Evolutionary conservation across 2,113 vertebrate genomes (phyloP), one percentile per base, ranked within the genome.

Genomic region (Shinisaurus crocodilurus): DNA sequence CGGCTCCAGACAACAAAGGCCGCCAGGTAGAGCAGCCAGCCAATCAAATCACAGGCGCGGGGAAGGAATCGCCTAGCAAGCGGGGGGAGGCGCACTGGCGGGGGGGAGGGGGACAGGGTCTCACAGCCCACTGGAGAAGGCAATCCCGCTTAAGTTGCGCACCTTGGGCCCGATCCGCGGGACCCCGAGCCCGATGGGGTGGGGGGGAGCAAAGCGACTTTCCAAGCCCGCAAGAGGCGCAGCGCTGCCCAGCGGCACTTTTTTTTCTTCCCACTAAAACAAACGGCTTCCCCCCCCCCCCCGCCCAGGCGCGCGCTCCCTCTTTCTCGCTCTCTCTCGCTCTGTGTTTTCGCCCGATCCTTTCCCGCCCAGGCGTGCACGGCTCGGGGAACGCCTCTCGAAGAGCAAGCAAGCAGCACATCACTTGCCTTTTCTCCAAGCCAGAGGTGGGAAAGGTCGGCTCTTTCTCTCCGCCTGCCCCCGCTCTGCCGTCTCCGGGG

Each of bases 1-100:
- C 93, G 82, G 90, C 90, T 54, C 69, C 89, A 86, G 93, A 89
- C 82, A 95, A 95, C 95, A 96, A 96, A 95, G 95, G 90, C 85
- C 82, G 89, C 93, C 95, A 94, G 95, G 95, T 95, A 93, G 69
- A 82, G 81, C 60, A 25, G 37, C 43, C 89, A 79, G 83, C 89
- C 89, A 90, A 90, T 90, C 34, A 43, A n/a, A 69, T 8, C 20
- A 3, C 54, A 67, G 81, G 81, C 69, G 57, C 29, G 70, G 72
- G 67, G 50, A 37, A 57, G 48, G 34, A 16, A 32, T 80, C 63
- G 87, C 76, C 60, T 13, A n/a, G 40, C 37, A 63, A 87, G 65
- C 1, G 34, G 87, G 3, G n/a, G 63, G 45, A 23, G 69, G 37
- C 4, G 16, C 29, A 18, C 57, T 3, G 37, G 9, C 10, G 5